Percentiles rank a stretch among this genome's conserved stretches.
These are phyloP conservation scores for Sparidentex hasta DNA, from an alignment of 2,797 vertebrate genomes.

Conservation along the genomic window DNA sequence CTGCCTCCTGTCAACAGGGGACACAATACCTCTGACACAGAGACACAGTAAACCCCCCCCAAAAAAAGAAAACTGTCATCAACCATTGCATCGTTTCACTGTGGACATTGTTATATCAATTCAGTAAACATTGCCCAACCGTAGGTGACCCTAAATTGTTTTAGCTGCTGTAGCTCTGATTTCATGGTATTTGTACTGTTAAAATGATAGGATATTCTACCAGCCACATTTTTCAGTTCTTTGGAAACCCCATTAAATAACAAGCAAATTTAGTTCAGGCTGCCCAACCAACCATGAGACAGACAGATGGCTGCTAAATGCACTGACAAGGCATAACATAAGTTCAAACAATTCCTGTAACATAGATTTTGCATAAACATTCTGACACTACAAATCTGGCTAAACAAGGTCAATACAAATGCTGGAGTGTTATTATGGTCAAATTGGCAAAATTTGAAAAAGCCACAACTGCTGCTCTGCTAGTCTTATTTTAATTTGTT, in stretches of 20 bases:
- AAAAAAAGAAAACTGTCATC: no score
- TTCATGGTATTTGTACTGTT: not conserved
- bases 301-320: constrained; percentile 19
- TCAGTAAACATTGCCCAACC: no score
- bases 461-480: not conserved
- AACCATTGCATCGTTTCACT: no score
- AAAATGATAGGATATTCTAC: not conserved
- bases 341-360: not conserved
- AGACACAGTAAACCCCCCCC: no score
- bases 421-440: not conserved
- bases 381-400: no score
- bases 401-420: not conserved
- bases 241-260: not conserved
- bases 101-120: no score
- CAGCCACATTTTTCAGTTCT: not conserved
- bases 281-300: not conserved
- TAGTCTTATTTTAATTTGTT: not conserved
- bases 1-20: no score
- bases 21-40: no score
- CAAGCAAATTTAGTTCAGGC: not conserved
- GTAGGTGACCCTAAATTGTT: no score
- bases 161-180: no score
- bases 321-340: not conserved
- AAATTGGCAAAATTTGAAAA: not conserved
- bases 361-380: not conserved